phyloP scores from a whole-genome alignment of 2,888 invertebrate species.

The Myopa testacea region DNA sequence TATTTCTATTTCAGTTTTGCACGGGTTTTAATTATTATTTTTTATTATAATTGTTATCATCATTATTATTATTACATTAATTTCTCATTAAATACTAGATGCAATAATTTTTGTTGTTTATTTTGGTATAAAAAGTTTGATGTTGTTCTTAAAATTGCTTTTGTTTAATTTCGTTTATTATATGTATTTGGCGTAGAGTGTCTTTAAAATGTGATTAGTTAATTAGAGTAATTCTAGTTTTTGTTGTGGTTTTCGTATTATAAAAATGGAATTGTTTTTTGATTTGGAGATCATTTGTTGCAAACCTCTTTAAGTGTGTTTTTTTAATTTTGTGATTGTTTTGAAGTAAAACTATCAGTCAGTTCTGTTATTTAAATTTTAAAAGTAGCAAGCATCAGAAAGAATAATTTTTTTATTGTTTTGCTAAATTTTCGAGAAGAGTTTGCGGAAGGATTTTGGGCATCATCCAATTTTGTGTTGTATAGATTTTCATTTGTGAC shows the following conservation, averaged over 20 bases:
- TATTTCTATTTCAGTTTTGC: too few relatives aligned
- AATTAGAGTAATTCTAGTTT: conserved; percentile 20
- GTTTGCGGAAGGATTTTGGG: not conserved
- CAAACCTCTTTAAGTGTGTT: conserved; percentile 15
- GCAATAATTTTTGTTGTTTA: not conserved
- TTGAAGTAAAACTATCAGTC: conserved; percentile 52
- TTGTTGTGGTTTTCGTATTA: conserved; percentile 26
- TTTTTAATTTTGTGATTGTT: conserved; percentile 21
- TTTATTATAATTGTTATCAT: not conserved
- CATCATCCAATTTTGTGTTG: not conserved
- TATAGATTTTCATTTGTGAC: not conserved
- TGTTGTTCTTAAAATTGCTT: conserved; percentile 21
- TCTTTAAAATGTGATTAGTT: conserved; percentile 11
- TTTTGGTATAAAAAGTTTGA: conserved; percentile 10
- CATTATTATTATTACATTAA: not conserved
- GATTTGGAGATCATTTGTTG: conserved; percentile 45
- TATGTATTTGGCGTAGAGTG: conserved; percentile 28
- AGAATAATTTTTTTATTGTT: conserved; percentile 9
- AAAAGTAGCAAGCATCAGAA: not conserved
- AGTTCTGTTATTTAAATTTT: conserved; percentile 36
- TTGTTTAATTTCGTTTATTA: conserved; percentile 1
- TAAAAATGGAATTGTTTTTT: conserved; percentile 42
- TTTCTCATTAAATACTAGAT: not conserved
- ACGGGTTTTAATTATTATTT: not conserved
- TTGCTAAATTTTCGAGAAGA: not conserved